Conservation (phyloP, 2,888 invertebrate species). For the Lutraria lutraria region DNA sequence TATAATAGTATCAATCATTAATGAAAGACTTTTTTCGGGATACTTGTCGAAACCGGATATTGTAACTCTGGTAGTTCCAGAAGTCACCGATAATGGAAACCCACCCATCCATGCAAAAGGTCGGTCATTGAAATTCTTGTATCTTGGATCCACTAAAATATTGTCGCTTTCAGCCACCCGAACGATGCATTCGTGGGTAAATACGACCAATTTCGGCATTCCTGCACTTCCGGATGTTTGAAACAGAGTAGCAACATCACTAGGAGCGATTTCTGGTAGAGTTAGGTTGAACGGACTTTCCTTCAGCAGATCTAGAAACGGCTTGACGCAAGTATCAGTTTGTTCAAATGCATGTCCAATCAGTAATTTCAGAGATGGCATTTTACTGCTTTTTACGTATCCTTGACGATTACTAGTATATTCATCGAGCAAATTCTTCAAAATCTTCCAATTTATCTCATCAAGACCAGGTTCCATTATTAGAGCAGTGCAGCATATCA, state of each 20-base stretch:
- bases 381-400: background rate
- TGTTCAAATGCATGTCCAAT: background rate
- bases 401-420: slow-evolving; percentile 16
- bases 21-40: slow-evolving; percentile 15
- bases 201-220: slow-evolving; percentile 45
- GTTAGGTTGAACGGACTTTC: background rate
- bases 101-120: slow-evolving; percentile 56
- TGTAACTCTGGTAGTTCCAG: slow-evolving; percentile 47
- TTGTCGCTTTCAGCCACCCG: background rate
- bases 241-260: slow-evolving; percentile 37
- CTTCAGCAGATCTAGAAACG: slow-evolving; percentile 23
- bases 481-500: slow-evolving; percentile 39
- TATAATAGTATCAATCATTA: slow-evolving; percentile 30
- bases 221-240: slow-evolving; percentile 63
- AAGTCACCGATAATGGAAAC: slow-evolving; percentile 34
- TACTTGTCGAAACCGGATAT: slow-evolving; percentile 8
- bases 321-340: slow-evolving; percentile 23
- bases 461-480: slow-evolving; percentile 52
- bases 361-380: slow-evolving; percentile 39
- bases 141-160: background rate
- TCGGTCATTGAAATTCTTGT: slow-evolving; percentile 39
- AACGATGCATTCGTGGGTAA: slow-evolving; percentile 14
- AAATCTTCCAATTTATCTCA: slow-evolving; percentile 49
- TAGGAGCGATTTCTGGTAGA: slow-evolving; percentile 7
- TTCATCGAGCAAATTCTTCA: slow-evolving; percentile 25